Evolutionary conservation across 2,888 invertebrate genomes (phyloP).

Genomic region (Onthophagus sagittarius): DNA sequence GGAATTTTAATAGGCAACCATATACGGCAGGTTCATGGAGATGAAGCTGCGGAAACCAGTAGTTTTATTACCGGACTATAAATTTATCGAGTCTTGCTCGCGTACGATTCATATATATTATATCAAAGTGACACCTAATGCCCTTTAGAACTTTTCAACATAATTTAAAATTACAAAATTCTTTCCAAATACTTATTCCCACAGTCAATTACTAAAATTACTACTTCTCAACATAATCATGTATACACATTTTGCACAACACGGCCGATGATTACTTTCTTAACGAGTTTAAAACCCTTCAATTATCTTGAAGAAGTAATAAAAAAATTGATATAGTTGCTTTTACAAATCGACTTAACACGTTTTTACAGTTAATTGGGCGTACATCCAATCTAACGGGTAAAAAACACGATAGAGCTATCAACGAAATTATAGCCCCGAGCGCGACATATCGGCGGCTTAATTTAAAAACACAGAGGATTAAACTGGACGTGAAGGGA

Average conservation of each 20-base stretch:
- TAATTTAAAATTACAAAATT: not conserved
- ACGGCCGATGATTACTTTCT: not conserved
- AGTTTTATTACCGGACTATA: not conserved
- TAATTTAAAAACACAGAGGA: not conserved
- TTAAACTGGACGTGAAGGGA: not conserved
- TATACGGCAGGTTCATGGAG: not conserved
- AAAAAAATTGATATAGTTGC: not conserved
- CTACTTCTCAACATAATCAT: not conserved
- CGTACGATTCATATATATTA: not conserved
- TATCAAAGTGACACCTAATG: not conserved
- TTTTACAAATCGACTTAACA: not conserved
- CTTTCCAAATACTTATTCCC: not conserved
- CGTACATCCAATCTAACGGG: not conserved
- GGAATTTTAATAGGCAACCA: not conserved
- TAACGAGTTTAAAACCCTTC: not conserved
- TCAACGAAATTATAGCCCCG: not conserved
- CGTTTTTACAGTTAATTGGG: not conserved
- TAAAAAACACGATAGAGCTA: not conserved
- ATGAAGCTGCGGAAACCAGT: not conserved
- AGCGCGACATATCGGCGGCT: not conserved
- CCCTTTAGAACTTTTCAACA: not conserved
- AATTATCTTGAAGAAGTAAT: not conserved
- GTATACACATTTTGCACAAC: not conserved
- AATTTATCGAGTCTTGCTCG: not conserved
- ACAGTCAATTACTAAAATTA: not conserved